Evolutionary conservation across 2,888 invertebrate species (phyloP).

Genomic region (Conistra vaccinii): DNA sequence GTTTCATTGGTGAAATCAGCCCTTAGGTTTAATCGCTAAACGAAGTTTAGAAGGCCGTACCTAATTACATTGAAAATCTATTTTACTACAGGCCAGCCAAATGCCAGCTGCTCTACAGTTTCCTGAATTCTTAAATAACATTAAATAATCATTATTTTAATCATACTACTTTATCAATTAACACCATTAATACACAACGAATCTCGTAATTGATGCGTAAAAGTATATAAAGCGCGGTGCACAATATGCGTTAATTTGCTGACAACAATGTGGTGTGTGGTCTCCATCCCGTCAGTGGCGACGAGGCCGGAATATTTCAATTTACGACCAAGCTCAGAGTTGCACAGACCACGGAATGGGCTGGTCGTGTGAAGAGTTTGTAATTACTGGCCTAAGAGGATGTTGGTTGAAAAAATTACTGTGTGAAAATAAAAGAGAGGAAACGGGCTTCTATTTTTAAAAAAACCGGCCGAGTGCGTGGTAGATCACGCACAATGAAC

Average conservation of each 20-base stretch:
- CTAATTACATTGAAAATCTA: background rate
- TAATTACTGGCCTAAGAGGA: slow-evolving; percentile 29
- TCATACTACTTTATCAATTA: background rate
- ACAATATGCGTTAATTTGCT: slow-evolving; percentile 79
- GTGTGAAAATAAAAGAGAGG: background rate
- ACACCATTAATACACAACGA: background rate
- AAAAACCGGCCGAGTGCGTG: no score
- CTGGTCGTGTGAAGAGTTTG: slow-evolving; percentile 32
- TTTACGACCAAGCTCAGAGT: slow-evolving; percentile 59
- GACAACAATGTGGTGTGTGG: slow-evolving; percentile 79
- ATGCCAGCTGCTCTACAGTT: background rate
- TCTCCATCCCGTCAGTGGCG: slow-evolving; percentile 68
- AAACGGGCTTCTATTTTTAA: background rate
- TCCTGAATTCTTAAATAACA: background rate
- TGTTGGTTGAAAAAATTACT: slow-evolving; percentile 2
- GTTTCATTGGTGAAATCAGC: no score
- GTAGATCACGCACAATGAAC: no score
- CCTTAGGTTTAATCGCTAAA: no score
- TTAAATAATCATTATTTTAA: background rate
- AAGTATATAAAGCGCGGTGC: slow-evolving; percentile 53
- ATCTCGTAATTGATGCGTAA: slow-evolving; percentile 19
- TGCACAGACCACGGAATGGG: slow-evolving; percentile 31
- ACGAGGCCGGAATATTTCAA: slow-evolving; percentile 68
- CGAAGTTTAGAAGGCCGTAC: no score
- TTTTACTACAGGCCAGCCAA: background rate